A percentile compares a stretch with the other conserved stretches of the same genome.
phyloP scores from a whole-genome alignment of 2,113 vertebrate species.

The Oreochromis niloticus region DNA sequence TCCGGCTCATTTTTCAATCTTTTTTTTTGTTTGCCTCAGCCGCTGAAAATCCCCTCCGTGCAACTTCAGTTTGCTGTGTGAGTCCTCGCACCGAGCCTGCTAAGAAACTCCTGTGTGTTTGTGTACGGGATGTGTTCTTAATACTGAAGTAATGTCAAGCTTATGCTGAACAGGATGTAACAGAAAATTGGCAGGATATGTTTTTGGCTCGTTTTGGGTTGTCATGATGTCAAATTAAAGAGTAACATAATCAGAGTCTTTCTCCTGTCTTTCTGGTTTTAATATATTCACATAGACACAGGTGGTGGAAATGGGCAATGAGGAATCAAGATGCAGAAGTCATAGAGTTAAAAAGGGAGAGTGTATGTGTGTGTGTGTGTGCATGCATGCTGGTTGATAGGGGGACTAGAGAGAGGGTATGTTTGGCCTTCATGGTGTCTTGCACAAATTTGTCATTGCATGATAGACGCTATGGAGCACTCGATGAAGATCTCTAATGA shows the following conservation, averaged over 20 bases:
- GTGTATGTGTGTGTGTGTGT: neutral
- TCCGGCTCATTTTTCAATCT: neutral
- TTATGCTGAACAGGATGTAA: neutral
- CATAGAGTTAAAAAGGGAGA: constrained; percentile 3
- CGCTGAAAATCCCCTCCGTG: neutral
- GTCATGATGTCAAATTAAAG: neutral
- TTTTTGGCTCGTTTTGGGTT: neutral
- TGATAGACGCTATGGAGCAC: constrained; percentile 23
- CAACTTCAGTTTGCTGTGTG: neutral
- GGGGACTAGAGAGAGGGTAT: constrained; percentile 26
- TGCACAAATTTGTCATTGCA: constrained; percentile 56
- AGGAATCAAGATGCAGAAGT: neutral
- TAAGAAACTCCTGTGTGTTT: neutral
- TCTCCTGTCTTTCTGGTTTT: neutral
- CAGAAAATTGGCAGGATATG: neutral
- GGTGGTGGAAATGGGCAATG: neutral
- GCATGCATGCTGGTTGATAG: neutral
- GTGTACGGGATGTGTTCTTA: neutral
- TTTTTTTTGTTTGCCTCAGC: rapidly evolving
- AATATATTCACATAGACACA: neutral
- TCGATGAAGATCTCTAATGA: constrained; percentile 37
- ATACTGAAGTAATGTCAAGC: neutral
- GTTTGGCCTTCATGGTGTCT: constrained; percentile 47
- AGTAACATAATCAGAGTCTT: neutral
- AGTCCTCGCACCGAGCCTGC: neutral